These are phyloP conservation scores for Halictus ligatus DNA, from an alignment of 2,888 invertebrate genomes.

Conservation along the genomic window DNA sequence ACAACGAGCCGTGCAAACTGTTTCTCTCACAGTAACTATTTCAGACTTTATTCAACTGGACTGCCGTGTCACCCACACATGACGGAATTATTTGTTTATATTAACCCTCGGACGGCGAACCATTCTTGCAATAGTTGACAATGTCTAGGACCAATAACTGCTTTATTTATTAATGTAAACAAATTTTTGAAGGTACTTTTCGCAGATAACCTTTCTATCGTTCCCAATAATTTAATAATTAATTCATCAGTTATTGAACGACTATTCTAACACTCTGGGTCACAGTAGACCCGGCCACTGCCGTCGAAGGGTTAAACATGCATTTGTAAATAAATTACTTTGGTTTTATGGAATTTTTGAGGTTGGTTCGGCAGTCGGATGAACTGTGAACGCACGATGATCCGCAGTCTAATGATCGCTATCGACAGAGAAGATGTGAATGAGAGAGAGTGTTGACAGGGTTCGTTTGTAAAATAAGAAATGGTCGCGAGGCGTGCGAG, in stretches of 20 bases:
- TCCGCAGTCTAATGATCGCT: neutral
- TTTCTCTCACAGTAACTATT: neutral
- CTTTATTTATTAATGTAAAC: neutral
- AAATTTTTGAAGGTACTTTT: neutral
- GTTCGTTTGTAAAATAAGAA: neutral
- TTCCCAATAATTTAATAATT: neutral
- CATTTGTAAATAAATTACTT: neutral
- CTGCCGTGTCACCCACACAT: neutral
- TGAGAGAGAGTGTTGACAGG: neutral
- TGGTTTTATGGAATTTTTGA: neutral
- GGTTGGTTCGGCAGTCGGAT: neutral
- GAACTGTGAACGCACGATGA: neutral
- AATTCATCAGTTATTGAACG: neutral
- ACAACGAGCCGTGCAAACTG: neutral
- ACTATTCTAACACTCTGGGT: neutral
- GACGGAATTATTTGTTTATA: neutral
- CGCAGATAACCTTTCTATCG: neutral
- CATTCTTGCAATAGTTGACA: no score
- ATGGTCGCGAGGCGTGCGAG: conserved; percentile 18
- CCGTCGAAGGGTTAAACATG: no score
- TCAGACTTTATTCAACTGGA: neutral
- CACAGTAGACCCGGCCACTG: no score
- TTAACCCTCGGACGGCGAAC: no score
- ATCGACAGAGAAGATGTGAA: neutral
- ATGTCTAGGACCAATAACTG: no score